Conservation (phyloP, 2,113 vertebrate species). For the Microtus richardsoni region DNA sequence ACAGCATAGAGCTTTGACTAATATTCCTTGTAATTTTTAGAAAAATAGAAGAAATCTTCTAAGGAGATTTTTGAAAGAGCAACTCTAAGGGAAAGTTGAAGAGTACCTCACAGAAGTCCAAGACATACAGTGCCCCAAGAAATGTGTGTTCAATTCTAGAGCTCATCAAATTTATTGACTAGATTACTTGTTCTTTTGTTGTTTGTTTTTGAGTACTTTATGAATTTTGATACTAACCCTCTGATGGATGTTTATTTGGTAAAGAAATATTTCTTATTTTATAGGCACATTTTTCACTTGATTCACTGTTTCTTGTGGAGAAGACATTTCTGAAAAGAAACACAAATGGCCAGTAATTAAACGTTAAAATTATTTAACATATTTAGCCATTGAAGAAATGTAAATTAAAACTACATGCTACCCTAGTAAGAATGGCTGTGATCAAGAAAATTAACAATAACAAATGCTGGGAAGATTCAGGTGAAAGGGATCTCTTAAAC, state of each 20-base stretch:
- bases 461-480: neutral
- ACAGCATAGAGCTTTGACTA: neutral
- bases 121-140: slow-evolving; percentile 8
- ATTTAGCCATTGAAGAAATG: neutral
- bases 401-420: neutral
- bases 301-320: neutral
- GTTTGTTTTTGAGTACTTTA: neutral
- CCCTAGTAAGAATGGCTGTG: neutral
- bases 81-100: neutral
- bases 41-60: neutral
- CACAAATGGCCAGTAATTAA: neutral
- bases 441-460: neutral
- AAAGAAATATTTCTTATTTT: neutral
- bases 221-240: neutral
- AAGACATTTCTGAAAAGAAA: neutral
- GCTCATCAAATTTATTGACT: neutral
- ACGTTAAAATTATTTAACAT: neutral
- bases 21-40: neutral
- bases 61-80: neutral
- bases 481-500: neutral
- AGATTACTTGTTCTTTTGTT: neutral
- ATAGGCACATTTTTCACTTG: neutral
- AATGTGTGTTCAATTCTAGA: neutral
- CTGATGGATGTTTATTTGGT: too few relatives aligned
- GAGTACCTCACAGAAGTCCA: neutral